Conservation (phyloP, 2,797 vertebrate species). For the Spatula versicolor region DNA sequence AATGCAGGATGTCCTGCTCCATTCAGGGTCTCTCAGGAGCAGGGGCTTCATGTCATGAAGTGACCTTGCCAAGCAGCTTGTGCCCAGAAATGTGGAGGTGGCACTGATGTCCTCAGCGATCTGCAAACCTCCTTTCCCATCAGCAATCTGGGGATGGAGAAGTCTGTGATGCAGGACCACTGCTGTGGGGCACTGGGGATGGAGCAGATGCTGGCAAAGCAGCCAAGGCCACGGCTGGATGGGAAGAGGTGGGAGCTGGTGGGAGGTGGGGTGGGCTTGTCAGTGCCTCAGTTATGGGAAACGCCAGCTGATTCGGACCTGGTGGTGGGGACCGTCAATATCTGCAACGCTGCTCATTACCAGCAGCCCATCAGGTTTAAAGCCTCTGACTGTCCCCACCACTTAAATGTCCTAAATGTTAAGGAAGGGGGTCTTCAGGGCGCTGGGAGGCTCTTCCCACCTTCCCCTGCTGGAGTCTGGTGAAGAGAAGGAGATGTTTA, state of each 20-base stretch:
- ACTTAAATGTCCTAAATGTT: background rate
- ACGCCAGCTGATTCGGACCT: background rate
- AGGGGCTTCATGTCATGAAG: background rate
- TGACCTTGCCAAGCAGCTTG: background rate
- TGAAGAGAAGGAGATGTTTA: background rate
- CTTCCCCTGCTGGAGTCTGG: background rate
- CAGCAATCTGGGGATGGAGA: background rate
- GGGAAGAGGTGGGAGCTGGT: background rate
- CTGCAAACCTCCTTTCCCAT: background rate
- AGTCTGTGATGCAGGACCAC: background rate
- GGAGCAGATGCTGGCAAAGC: background rate
- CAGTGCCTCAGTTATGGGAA: background rate
- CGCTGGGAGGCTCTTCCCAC: background rate
- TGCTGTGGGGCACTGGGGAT: fast-evolving
- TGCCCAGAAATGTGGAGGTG: background rate
- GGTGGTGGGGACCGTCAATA: fast-evolving
- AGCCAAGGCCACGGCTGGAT: background rate
- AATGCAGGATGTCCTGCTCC: background rate
- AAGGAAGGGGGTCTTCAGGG: background rate
- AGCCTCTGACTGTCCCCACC: background rate
- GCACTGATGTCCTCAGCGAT: background rate
- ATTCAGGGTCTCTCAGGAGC: background rate
- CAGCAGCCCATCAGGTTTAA: background rate
- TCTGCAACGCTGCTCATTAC: background rate
- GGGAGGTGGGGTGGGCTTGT: background rate